Evolutionary conservation across 1,140 invertebrate genomes (phyloP).

Genomic region (Tetramorium simillimum): DNA sequence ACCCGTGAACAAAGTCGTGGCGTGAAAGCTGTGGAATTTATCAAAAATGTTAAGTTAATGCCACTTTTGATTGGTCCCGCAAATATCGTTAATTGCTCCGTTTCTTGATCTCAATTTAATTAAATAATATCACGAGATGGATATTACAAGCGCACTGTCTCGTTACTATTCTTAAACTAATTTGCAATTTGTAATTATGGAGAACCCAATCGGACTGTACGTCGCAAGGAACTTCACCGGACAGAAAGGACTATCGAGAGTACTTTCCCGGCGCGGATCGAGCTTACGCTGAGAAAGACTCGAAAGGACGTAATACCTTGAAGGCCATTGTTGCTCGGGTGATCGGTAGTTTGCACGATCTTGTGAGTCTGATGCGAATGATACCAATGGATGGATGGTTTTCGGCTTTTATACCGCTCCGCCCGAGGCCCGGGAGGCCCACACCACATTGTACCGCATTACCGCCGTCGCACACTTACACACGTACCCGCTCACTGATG

Average conservation of each 20-base stretch:
- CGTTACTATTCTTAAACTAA: not conserved
- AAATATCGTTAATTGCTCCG: not conserved
- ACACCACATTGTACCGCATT: not conserved
- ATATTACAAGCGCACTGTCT: not conserved
- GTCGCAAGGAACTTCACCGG: not conserved
- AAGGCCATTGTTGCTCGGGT: constrained; percentile 70
- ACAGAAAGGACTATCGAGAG: not conserved
- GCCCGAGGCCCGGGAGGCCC: constrained; percentile 23
- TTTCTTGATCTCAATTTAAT: not conserved
- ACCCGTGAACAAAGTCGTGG: not conserved
- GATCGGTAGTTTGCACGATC: constrained; percentile 67
- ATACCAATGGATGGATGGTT: constrained; percentile 66
- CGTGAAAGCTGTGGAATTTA: not conserved
- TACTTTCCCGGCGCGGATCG: constrained; percentile 1
- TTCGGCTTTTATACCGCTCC: constrained; percentile 73
- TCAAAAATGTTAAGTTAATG: not conserved
- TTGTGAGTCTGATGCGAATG: constrained; percentile 71
- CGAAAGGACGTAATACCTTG: constrained; percentile 65
- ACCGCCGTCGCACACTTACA: constrained; percentile 15
- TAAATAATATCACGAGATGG: not conserved
- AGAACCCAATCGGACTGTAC: not conserved
- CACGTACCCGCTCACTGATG: constrained; percentile 57
- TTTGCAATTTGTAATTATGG: not conserved
- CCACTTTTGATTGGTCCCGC: not conserved
- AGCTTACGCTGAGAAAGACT: not conserved